Base-by-base conservation (phyloP, 2,888 invertebrate species). In the Ligdia adustata region DNA sequence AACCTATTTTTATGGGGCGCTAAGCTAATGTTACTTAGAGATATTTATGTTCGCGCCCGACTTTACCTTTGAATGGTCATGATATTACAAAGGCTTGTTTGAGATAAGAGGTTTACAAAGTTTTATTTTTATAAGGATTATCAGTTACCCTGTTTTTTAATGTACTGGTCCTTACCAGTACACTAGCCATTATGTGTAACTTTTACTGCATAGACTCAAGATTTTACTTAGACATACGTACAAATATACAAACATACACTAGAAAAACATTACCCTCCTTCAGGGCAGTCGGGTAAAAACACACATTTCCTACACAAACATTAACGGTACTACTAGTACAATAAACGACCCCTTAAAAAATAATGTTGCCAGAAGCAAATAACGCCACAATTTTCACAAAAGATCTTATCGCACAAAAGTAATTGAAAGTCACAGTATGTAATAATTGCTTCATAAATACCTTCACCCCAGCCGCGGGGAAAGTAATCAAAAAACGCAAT, bases 1-100 rank as follows among this genome's bases (percentile, higher is more conserved):
- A 55, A 52, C 54, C 54, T 64, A 57, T 56, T 54, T 51, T 62
- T 60, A 55, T 57, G 32, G 46, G 49, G 45, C 38, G 43, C 37
- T 44, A 52, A 48, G 48, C 42, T 47, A 42, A 42, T 41, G 40
- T 42, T 40, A 47, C 43, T 42, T 34, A 32, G 22, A 44, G 24
- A 39, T 44, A 49, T n/a, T 43, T 43, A 44, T 39, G 43, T 38
- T 31, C 9, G 15, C 34, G 34, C 29, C 35, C 31, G 9, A 28
- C 27, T 42, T 27, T 14, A 47, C 47, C 37, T 37, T 26, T 5
- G 32, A 38, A 35, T 26, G 39, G 43, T 13, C 34, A 35, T 14
- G 31, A 39, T 49, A 35, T 39, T 39, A 44, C 28, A 38, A 34
- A 42, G 38, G 37, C 11, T 26, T 34, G n/a, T 18, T 1, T 9